Evolutionary conservation across 2,113 vertebrate genomes (phyloP).

Genomic region (Calyptomena viridis): DNA sequence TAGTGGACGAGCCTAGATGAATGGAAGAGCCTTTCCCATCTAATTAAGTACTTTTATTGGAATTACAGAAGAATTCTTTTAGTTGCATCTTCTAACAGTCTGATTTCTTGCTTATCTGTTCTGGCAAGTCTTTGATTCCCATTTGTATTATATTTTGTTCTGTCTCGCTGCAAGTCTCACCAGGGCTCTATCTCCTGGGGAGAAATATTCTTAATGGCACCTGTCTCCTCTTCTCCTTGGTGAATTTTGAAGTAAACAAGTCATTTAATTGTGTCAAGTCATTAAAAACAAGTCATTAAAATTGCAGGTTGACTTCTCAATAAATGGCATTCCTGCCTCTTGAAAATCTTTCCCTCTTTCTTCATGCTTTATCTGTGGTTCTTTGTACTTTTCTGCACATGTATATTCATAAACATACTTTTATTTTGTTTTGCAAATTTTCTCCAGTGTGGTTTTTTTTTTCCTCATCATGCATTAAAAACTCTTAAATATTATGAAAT

Average conservation of each 20-base stretch:
- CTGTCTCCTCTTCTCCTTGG: slow-evolving; percentile 31
- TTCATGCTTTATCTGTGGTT: not conserved
- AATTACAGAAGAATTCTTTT: not conserved
- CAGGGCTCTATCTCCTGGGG: not conserved
- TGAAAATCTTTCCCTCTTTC: not conserved
- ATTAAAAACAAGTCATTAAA: not conserved
- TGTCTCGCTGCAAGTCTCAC: not conserved
- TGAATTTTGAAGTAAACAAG: slow-evolving; percentile 55
- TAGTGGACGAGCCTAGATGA: not conserved
- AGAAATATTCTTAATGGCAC: slow-evolving; percentile 47
- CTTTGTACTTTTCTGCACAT: not conserved
- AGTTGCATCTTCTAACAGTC: not conserved
- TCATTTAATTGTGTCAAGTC: slow-evolving; percentile 18
- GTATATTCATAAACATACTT: not conserved
- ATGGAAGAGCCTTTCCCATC: not conserved
- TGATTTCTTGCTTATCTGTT: slow-evolving; percentile 33
- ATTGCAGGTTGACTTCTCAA: not conserved
- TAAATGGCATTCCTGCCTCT: not conserved
- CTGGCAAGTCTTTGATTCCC: slow-evolving; percentile 28
- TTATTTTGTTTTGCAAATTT: not conserved
- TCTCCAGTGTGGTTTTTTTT: not conserved
- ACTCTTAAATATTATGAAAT: not conserved
- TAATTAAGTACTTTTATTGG: slow-evolving; percentile 20
- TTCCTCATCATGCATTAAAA: not conserved
- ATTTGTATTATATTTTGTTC: not conserved